Evolutionary conservation across 2,113 vertebrate species (phyloP), one percentile per base, ranked within the genome.

Genomic region (Psephotus haematonotus): DNA sequence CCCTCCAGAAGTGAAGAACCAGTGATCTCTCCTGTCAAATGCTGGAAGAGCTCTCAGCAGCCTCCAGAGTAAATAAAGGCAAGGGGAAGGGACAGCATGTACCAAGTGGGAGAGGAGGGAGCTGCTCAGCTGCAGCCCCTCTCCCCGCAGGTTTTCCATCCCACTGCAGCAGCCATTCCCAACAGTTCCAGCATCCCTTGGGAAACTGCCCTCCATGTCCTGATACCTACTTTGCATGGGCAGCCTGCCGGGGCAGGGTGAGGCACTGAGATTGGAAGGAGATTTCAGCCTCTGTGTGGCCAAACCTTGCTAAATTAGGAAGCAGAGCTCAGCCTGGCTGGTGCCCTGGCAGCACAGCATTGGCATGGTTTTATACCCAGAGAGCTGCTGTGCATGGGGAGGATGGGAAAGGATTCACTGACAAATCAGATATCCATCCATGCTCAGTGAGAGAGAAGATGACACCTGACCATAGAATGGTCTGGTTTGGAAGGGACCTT

Each of bases 11-110:
- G 35, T 62, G 53, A 96, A 83, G 93, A 91, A 84, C 67, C 55
- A 88, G 59, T 93, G 97, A 97, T 96, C 74, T 96, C 90, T 95
- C 85, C 95, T 94, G 95, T 96, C 94, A 97, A 27, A 86, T 28
- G n/a, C 35, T 3, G 4, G 59, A 64, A 19, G 55, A 81, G 76
- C 75, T 96, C 95, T 94, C 88, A 91, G 84, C 90, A 41, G 20
- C 59, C 84, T 97, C 97, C 94, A 96, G 96, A 97, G 78, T 85
- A 98, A 98, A 98, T 90, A 97, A 95, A 96, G 78, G 94, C 1
- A 0, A 92, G 72, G 93, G 88, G 94, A 98, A 96, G 50, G 93
- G 86, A 97, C 79, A 10, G 35, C 10, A 8, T 86, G 95, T 92
- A 75, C 89, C 1, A 18, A 95, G 82, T 13, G 5, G 90, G 81